A percentile compares a stretch with the other conserved stretches of the same genome.
phyloP scores from a whole-genome alignment of 2,113 vertebrate species.

The Misgurnus anguillicaudatus region DNA sequence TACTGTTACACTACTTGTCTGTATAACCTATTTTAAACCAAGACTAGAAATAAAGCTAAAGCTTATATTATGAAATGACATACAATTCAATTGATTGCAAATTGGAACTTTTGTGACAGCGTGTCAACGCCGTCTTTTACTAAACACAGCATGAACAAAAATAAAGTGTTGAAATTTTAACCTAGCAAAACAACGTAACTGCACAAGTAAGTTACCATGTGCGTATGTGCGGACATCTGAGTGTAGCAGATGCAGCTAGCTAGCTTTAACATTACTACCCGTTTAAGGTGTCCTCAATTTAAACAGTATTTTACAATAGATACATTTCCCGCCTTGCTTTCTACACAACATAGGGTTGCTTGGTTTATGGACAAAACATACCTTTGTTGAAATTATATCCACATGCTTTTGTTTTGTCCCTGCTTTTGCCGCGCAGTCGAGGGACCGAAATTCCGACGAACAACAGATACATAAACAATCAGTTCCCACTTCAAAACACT shows the following conservation, averaged over 20 bases:
- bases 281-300: not conserved
- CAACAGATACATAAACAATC: conserved; percentile 14
- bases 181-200: not conserved
- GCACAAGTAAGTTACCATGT: not conserved
- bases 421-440: conserved; percentile 77
- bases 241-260: not conserved
- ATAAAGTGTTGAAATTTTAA: not conserved
- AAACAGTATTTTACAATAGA: not conserved
- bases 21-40: too few relatives aligned
- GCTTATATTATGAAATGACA: too few relatives aligned
- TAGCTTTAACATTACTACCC: not conserved
- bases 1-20: too few relatives aligned
- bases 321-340: not conserved
- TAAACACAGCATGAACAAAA: not conserved
- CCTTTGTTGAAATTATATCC: conserved; percentile 65
- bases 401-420: conserved; percentile 81
- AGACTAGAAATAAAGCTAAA: too few relatives aligned
- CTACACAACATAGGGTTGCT: not conserved
- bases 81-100: too few relatives aligned
- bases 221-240: not conserved
- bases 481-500: not conserved
- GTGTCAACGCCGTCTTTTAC: too few relatives aligned
- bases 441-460: conserved; percentile 18
- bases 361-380: conserved; percentile 56
- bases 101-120: too few relatives aligned